Evolutionary conservation across 2,113 vertebrate species (phyloP), one percentile per base, ranked within the genome.

Genomic region (Crotophaga sulcirostris): DNA sequence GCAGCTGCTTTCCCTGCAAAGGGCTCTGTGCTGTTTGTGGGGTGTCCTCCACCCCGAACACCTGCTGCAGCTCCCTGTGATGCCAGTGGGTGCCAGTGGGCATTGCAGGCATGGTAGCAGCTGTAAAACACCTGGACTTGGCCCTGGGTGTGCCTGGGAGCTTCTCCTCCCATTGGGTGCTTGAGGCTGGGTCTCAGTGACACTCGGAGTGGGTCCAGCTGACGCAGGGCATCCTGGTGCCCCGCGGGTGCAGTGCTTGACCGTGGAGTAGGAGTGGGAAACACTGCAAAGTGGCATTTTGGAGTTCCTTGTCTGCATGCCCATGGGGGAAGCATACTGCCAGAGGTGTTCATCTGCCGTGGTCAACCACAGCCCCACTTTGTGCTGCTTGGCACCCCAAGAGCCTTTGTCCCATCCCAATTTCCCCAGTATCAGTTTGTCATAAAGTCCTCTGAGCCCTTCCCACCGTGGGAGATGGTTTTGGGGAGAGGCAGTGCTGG

Each of bases 191-290:
- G 31, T 60, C 33, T 54, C 28, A 56, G 25, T 73, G 59, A 72
- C 10, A 3, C 75, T 21, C 1, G 0, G 54, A 79, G 58, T 1
- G 2, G 34, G 14, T 68, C 78, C 1, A 11, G 51, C 63, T 64
- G 54, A 13, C 1, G 5, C 34, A 42, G 34, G 21, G 16, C 12
- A 6, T 63, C 42, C 40, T 15, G 11, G 45, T 45, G 55, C 47
- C 56, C 36, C 36, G 12, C 0, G 0, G 44, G n/a, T 28, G 14
- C 29, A 2, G 26, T 45, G 76, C 38, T 58, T 1, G 2, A 52
- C 28, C 3, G 2, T 40, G 23, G 31, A 34, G 33, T 12, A 20
- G n/a, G 9, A 36, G 13, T 19, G 9, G 25, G 45, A 52, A 66
- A 42, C 6, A 2, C 33, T 47, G 59, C n/a, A n/a, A 49, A 8